These are phyloP conservation scores for Sebastolobus altivelis DNA, from an alignment of 2,797 vertebrate genomes.

Conservation along the genomic window DNA sequence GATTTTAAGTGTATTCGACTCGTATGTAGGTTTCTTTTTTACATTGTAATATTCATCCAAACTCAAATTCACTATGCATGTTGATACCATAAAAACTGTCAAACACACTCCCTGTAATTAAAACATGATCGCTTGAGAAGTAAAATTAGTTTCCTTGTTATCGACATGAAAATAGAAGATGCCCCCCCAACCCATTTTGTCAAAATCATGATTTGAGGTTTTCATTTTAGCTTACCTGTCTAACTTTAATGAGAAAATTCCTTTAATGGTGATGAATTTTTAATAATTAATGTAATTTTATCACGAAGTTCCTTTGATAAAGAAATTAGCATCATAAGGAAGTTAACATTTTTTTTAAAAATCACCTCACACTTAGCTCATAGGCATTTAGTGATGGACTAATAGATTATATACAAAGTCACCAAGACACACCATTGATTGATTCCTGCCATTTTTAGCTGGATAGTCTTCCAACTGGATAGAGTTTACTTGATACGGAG, in stretches of 20 bases:
- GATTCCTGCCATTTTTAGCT: neutral
- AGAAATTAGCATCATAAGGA: slow-evolving; percentile 9
- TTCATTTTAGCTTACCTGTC: slow-evolving; percentile 34
- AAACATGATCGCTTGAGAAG: slow-evolving; percentile 10
- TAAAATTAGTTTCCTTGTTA: slow-evolving; percentile 16
- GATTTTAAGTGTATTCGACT: neutral
- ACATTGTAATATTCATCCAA: slow-evolving; percentile 3
- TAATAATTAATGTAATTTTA: slow-evolving; percentile 23
- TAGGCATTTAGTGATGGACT: slow-evolving; percentile 16
- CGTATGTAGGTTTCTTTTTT: neutral
- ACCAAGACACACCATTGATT: neutral
- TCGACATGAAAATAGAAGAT: slow-evolving; percentile 19
- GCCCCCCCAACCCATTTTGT: neutral
- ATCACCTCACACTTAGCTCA: neutral
- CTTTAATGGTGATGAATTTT: neutral
- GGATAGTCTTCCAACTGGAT: neutral
- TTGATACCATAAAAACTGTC: slow-evolving; percentile 10
- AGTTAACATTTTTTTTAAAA: neutral
- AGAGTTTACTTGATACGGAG: neutral
- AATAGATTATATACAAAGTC: neutral
- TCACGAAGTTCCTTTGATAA: slow-evolving; percentile 14
- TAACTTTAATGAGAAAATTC: slow-evolving; percentile 16
- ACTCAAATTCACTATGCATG: neutral
- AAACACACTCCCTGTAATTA: slow-evolving; percentile 4
- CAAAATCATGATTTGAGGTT: slow-evolving; percentile 27